Conservation (phyloP, 2,113 vertebrate genomes). For the Dunckerocampus dactyliophorus region DNA sequence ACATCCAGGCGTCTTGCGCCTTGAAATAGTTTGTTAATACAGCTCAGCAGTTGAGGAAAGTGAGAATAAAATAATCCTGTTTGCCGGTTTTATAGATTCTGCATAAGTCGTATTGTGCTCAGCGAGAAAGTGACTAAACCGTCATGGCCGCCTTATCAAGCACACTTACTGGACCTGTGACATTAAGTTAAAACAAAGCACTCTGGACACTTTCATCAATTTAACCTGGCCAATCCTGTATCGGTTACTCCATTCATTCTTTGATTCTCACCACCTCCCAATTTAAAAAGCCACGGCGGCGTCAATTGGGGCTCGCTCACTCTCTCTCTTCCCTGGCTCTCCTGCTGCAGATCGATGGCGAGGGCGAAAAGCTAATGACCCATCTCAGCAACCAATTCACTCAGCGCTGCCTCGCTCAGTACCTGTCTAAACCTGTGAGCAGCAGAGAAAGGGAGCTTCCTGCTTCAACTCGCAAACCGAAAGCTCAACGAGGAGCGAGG, state of each 20-base stretch:
- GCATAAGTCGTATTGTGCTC: slow-evolving; percentile 11
- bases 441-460: slow-evolving; percentile 26
- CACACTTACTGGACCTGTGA: slow-evolving; percentile 42
- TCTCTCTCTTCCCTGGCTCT: slow-evolving; percentile 23
- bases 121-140: background rate
- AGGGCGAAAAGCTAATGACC: slow-evolving; percentile 71
- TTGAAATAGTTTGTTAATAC: slow-evolving; percentile 28
- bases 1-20: slow-evolving; percentile 8
- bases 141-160: slow-evolving; percentile 36
- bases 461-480: slow-evolving; percentile 15
- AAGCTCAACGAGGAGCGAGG: background rate
- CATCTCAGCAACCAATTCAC: slow-evolving; percentile 72
- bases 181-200: slow-evolving; percentile 65
- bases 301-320: slow-evolving; percentile 19
- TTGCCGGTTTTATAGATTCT: slow-evolving; percentile 31
- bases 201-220: slow-evolving; percentile 66
- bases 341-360: slow-evolving; percentile 61
- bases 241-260: slow-evolving; percentile 53
- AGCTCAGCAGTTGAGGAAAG: slow-evolving; percentile 31
- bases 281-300: slow-evolving; percentile 48
- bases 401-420: slow-evolving; percentile 66
- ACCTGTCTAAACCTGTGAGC: slow-evolving; percentile 64
- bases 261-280: slow-evolving; percentile 45
- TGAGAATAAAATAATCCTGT: slow-evolving; percentile 35
- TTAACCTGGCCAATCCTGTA: slow-evolving; percentile 58